Evolutionary conservation across 2,888 invertebrate species (phyloP).

Genomic region (Lithophane socia): DNA sequence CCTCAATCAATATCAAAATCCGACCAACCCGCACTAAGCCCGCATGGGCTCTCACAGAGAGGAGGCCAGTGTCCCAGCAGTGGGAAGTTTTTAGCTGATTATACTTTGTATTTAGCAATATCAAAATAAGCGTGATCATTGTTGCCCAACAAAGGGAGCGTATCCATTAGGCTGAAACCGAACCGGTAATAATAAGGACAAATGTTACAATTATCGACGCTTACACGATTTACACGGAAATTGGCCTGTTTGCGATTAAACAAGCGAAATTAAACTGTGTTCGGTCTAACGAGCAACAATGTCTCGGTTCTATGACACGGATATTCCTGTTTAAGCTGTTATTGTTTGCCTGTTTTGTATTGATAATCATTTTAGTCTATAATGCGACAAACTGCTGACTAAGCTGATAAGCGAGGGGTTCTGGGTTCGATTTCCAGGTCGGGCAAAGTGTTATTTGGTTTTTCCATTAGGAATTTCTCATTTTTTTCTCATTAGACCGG

Average conservation of each 20-base stretch:
- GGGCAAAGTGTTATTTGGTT: no score
- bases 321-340: conserved; percentile 53
- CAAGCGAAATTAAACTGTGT: conserved; percentile 86
- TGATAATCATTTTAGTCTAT: conserved; percentile 8
- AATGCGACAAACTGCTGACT: background rate
- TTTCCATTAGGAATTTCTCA: background rate
- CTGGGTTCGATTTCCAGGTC: background rate
- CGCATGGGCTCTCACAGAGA: background rate
- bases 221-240: conserved; percentile 80
- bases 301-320: conserved; percentile 67
- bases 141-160: conserved; percentile 64
- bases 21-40: no score
- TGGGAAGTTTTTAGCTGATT: no score
- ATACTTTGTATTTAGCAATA: conserved; percentile 51
- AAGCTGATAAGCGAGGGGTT: background rate
- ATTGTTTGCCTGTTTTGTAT: conserved; percentile 33
- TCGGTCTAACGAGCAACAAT: conserved; percentile 81
- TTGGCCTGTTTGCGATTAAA: conserved; percentile 82
- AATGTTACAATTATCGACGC: conserved; percentile 83
- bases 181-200: conserved; percentile 81
- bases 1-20: conserved; percentile 50
- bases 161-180: conserved; percentile 68
- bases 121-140: conserved; percentile 67
- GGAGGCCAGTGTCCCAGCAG: background rate
- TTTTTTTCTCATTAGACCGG: background rate